These are phyloP conservation scores for Epistrophe eligans DNA, from an alignment of 2,888 invertebrate species.

Conservation along the genomic window DNA sequence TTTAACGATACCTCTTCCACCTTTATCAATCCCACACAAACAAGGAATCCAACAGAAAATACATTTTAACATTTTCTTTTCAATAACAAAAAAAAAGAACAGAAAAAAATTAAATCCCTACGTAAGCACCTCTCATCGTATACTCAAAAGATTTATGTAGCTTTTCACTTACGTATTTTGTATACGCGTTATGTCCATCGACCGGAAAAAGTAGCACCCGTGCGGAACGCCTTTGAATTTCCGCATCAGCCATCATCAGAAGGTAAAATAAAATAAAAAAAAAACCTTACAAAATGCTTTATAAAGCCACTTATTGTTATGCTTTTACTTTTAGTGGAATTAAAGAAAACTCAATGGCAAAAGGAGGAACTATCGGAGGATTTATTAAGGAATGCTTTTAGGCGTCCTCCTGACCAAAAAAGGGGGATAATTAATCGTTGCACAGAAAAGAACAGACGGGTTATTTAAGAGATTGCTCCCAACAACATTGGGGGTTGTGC, in stretches of 20 bases:
- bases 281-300: constrained; percentile 32
- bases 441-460: constrained; percentile 49
- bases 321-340: constrained; percentile 58
- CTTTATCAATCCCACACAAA: background rate
- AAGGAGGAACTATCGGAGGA: constrained; percentile 48
- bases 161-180: constrained; percentile 67
- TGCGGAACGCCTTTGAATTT: constrained; percentile 72
- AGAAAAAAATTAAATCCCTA: constrained; percentile 10
- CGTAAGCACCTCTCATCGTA: constrained; percentile 51
- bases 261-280: background rate
- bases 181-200: constrained; percentile 58
- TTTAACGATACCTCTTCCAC: background rate
- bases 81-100: background rate
- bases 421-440: constrained; percentile 61
- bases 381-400: constrained; percentile 70
- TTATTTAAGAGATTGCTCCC: constrained; percentile 36
- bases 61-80: constrained; percentile 37
- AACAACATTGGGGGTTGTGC: background rate
- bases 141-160: constrained; percentile 57
- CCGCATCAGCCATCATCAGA: constrained; percentile 48
- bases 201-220: constrained; percentile 72
- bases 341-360: constrained; percentile 20
- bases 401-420: constrained; percentile 25
- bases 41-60: constrained; percentile 7
- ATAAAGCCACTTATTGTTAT: constrained; percentile 34